A percentile compares a stretch with the other conserved stretches of the same genome.
These are phyloP conservation scores for Adelosebastes latens DNA, from an alignment of 2,797 vertebrate genomes.

Conservation along the genomic window DNA sequence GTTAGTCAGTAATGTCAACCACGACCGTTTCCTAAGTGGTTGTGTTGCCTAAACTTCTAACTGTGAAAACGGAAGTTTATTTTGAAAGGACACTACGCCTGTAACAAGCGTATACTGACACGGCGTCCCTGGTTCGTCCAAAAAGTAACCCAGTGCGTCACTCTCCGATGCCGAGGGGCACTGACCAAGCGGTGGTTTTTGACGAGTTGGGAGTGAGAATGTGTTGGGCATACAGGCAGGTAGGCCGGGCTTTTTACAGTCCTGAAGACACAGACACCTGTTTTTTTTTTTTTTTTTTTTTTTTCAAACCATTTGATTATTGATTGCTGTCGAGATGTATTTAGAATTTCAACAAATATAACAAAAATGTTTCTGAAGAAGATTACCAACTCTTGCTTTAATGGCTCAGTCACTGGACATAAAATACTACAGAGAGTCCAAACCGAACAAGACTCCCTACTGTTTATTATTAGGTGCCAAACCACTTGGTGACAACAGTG, in stretches of 20 bases:
- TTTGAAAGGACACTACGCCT: too few relatives aligned
- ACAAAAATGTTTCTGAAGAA: neutral
- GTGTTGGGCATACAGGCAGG: neutral
- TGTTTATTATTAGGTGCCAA: constrained; percentile 9
- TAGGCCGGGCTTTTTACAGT: neutral
- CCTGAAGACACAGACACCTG: neutral
- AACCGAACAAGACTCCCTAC: neutral
- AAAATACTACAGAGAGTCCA: neutral
- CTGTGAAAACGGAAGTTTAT: too few relatives aligned
- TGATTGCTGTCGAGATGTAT: neutral
- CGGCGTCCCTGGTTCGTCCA: too few relatives aligned
- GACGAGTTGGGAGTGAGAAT: neutral
- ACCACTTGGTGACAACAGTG: constrained; percentile 1
- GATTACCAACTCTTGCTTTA: accelerated
- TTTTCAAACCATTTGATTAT: accelerated
- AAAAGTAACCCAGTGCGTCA: too few relatives aligned
- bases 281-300: neutral
- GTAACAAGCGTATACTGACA: too few relatives aligned
- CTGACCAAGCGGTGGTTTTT: too few relatives aligned
- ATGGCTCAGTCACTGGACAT: neutral
- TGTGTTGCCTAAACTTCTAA: too few relatives aligned
- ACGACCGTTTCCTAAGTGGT: too few relatives aligned
- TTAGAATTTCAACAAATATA: neutral
- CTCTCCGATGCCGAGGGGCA: too few relatives aligned
- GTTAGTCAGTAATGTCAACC: too few relatives aligned